Conservation (phyloP, 1,140 invertebrate species). For the Bombus waltoni region DNA sequence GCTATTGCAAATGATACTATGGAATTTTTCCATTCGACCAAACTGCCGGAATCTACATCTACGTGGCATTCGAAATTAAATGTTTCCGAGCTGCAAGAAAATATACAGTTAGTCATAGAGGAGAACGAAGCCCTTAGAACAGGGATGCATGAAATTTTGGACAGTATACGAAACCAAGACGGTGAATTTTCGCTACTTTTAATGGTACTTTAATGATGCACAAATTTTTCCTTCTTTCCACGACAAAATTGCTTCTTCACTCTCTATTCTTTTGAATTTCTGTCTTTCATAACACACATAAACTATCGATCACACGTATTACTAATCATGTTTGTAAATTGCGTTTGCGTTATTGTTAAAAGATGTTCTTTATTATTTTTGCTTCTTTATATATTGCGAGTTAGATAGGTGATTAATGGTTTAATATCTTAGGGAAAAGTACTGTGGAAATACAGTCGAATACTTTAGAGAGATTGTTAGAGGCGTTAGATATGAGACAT, state of each 20-base stretch:
- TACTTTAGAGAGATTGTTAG: constrained; percentile 84
- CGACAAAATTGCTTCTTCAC: not conserved
- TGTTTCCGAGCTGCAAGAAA: constrained; percentile 76
- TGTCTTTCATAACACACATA: not conserved
- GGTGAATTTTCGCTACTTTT: constrained; percentile 79
- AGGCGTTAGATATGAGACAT: constrained; percentile 87
- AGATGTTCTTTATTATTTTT: not conserved
- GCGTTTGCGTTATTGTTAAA: not conserved
- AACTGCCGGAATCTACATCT: constrained; percentile 58
- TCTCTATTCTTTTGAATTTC: not conserved
- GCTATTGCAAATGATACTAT: constrained; percentile 26
- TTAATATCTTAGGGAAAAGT: constrained; percentile 75
- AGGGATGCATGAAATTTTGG: constrained; percentile 87
- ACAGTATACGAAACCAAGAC: constrained; percentile 84
- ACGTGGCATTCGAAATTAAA: constrained; percentile 54
- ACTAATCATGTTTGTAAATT: constrained; percentile 8
- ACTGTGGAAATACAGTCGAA: constrained; percentile 83
- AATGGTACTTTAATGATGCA: constrained; percentile 68
- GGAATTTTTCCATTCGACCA: constrained; percentile 65
- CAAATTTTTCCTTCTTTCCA: constrained; percentile 25
- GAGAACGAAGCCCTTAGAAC: constrained; percentile 89
- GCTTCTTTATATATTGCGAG: not conserved
- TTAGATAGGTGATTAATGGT: not conserved
- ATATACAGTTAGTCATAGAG: constrained; percentile 84
- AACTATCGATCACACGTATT: constrained; percentile 12